Conservation (phyloP, 2,113 vertebrate species). For the Rana temporaria region DNA sequence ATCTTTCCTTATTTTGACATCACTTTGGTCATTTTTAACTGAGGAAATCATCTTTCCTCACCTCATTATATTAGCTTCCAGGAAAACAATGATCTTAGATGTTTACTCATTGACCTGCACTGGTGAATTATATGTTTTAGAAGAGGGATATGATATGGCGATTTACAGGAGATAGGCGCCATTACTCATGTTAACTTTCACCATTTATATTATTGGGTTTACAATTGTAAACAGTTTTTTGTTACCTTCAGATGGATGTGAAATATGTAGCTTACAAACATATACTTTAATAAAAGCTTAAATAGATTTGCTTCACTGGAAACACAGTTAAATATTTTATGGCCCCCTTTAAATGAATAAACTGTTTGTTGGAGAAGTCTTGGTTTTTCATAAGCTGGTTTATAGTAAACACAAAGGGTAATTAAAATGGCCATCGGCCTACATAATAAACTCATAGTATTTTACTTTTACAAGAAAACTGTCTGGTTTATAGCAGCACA, state of each 20-base stretch:
- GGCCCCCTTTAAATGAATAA: neutral
- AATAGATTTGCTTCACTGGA: neutral
- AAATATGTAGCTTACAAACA: constrained; percentile 6
- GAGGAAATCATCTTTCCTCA: neutral
- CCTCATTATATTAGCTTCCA: neutral
- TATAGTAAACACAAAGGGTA: neutral
- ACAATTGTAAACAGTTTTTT: neutral
- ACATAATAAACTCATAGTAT: neutral
- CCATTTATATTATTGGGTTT: neutral
- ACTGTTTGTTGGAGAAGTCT: neutral
- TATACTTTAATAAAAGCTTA: neutral
- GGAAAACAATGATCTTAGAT: neutral
- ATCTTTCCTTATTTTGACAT: neutral
- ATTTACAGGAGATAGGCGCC: neutral
- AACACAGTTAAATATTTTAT: neutral
- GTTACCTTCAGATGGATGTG: neutral
- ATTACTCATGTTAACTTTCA: neutral
- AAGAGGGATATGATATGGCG: neutral
- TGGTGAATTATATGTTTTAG: neutral
- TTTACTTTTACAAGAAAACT: neutral
- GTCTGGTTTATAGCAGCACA: neutral
- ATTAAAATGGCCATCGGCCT: neutral
- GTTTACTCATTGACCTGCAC: neutral
- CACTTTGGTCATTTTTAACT: neutral
- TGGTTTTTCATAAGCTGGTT: neutral